Conservation (phyloP, 2,888 invertebrate genomes). For the Pheosia gnoma region DNA sequence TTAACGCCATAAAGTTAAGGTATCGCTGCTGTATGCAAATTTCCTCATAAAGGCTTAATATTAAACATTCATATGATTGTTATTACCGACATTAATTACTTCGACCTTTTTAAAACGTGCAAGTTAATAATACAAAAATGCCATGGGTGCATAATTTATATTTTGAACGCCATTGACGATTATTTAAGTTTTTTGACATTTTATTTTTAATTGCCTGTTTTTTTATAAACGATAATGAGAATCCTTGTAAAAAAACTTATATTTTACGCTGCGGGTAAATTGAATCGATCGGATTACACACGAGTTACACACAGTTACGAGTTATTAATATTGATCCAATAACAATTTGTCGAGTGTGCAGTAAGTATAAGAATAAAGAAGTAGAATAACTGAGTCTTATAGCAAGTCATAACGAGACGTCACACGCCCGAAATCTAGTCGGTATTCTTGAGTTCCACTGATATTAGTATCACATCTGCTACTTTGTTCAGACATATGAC, state of each 20-base stretch:
- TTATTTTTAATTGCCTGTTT: constrained; percentile 50
- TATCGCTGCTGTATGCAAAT: constrained; percentile 61
- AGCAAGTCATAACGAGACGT: no score
- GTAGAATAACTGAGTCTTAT: neutral
- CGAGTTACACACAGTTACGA: constrained; percentile 27
- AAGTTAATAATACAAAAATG: constrained; percentile 65
- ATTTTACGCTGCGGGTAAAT: constrained; percentile 38
- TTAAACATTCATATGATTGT: constrained; percentile 64
- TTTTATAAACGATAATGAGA: constrained; percentile 45
- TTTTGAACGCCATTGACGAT: constrained; percentile 60
- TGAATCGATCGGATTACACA: constrained; percentile 34
- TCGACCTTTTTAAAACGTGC: constrained; percentile 68
- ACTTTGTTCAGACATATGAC: neutral
- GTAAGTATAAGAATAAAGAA: constrained; percentile 14
- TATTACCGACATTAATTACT: constrained; percentile 75
- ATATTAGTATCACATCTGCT: neutral
- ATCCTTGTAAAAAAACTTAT: constrained; percentile 44
- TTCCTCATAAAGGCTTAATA: constrained; percentile 58
- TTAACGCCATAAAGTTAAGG: constrained; percentile 57
- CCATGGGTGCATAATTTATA: constrained; percentile 55
- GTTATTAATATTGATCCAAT: constrained; percentile 19
- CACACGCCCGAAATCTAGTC: no score
- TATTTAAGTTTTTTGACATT: constrained; percentile 53
- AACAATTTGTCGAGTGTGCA: constrained; percentile 31
- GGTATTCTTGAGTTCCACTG: no score